A percentile compares a stretch with the other conserved stretches of the same genome.
Evolutionary conservation across 2,113 vertebrate genomes (phyloP).

Genomic region (Trachemys scripta): DNA sequence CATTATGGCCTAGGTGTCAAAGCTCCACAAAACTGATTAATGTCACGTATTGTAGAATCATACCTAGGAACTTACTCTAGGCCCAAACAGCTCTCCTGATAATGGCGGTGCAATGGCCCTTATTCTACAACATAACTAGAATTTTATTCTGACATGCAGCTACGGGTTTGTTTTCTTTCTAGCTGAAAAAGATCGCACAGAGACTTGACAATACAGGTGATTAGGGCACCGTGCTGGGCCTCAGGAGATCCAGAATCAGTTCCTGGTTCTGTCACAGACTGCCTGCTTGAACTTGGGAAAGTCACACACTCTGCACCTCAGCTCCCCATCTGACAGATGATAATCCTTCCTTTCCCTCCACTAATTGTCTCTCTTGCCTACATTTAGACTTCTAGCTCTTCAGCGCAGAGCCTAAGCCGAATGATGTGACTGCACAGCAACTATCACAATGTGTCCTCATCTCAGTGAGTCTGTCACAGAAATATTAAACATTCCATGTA

Average conservation of each 20-base stretch:
- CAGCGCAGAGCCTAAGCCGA: background rate
- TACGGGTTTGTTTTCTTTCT: background rate
- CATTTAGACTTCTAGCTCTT: background rate
- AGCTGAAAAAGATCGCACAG: background rate
- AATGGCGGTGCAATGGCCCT: background rate
- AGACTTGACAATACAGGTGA: background rate
- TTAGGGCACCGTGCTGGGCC: accelerated
- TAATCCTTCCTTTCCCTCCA: background rate
- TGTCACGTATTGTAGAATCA: background rate
- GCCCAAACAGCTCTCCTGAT: background rate
- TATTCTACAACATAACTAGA: background rate
- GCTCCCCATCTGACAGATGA: background rate
- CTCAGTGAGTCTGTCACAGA: background rate
- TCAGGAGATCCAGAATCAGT: accelerated
- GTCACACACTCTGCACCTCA: background rate
- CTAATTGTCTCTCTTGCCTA: background rate
- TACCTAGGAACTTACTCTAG: background rate
- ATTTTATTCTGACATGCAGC: background rate
- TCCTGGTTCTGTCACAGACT: background rate
- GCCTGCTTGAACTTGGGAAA: accelerated
- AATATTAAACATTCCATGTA: background rate
- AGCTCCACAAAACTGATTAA: background rate
- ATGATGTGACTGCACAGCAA: accelerated
- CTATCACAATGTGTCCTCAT: background rate
- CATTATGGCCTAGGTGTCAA: background rate